Percentiles rank a stretch among this genome's conserved stretches.
Conservation (phyloP, 2,113 vertebrate species). For the Tragelaphus strepsiceros region DNA sequence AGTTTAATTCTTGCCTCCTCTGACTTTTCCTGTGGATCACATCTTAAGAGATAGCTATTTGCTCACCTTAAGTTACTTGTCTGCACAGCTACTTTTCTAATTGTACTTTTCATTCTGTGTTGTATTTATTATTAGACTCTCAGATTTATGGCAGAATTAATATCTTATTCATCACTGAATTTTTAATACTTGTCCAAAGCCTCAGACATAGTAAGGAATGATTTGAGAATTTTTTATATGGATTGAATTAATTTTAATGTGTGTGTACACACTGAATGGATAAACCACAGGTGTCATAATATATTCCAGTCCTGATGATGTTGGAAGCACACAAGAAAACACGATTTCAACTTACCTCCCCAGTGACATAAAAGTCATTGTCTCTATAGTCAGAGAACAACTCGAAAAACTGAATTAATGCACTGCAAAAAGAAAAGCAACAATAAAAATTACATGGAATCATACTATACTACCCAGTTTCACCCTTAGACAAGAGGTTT, state of each 20-base stretch:
- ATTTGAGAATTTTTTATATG: neutral
- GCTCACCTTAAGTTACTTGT: neutral
- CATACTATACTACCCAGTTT: neutral
- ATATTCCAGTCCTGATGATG: constrained; percentile 11
- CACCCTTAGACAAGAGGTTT: neutral
- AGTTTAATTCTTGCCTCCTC: neutral
- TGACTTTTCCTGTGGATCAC: neutral
- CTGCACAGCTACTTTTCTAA: neutral
- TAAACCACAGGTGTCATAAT: neutral
- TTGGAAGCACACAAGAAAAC: constrained; percentile 21
- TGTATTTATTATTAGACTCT: neutral
- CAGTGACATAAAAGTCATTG: constrained; percentile 87
- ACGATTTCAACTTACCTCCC: constrained; percentile 82
- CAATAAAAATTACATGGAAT: neutral
- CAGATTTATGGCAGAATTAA: neutral
- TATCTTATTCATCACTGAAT: neutral
- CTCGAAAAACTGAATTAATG: constrained; percentile 86
- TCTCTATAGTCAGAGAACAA: constrained; percentile 87
- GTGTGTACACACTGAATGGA: neutral
- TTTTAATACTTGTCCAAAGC: neutral
- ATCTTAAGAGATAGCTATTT: neutral
- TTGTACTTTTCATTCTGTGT: neutral
- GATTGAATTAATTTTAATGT: neutral
- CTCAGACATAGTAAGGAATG: neutral
- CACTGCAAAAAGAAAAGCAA: constrained; percentile 75